Base-by-base conservation (phyloP, 1,140 invertebrate genomes). In the Riptortus pedestris region DNA sequence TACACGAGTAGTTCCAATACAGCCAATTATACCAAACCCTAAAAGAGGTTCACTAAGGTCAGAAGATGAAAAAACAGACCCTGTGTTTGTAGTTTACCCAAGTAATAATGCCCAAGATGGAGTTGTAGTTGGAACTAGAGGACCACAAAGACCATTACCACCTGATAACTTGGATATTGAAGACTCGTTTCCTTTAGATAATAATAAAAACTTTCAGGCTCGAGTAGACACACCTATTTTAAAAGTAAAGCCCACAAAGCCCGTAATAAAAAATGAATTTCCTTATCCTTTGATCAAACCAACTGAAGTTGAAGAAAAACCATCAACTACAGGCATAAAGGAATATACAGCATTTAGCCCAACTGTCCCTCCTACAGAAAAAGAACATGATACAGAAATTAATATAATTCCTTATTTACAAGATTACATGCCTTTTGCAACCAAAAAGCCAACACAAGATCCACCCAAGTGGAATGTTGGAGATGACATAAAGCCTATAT, bases 41-140 rank as follows among this genome's bases (percentile, higher is more conserved):
- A 55, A 55, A 27, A 22, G 51, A 24, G 51, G 51, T 24, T 18
- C 51, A 2, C 24, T 55, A 2, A 55, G 51, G 24, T 55, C 51
- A 24, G 51, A 55, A 55, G 51, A 55, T 55, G 27, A 68, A 67
- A 63, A 70, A 55, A 64, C 66, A 27, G 66, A 69, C 20, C 77
- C 80, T 0, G 78, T 81, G 5, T 85, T 84, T 67, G 80, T 85
- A 0, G 83, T 85, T 0, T 85, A 85, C 68, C 83, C 84, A 0
- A 69, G 66, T 60, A 60, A 65, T 26, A 58, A 14, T 64, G 63
- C 28, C 43, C 51, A 77, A 80, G 76, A 79, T 22, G 74, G 74
- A 7, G 74, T 79, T 9, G 79, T 82, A 0, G 75, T 83, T 4
- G 81, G 80, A 5, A 80, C 75, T 0, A 72, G 76, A 27, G 80